Conservation (phyloP, 2,113 vertebrate species). For the Cynoglossus semilaevis region DNA sequence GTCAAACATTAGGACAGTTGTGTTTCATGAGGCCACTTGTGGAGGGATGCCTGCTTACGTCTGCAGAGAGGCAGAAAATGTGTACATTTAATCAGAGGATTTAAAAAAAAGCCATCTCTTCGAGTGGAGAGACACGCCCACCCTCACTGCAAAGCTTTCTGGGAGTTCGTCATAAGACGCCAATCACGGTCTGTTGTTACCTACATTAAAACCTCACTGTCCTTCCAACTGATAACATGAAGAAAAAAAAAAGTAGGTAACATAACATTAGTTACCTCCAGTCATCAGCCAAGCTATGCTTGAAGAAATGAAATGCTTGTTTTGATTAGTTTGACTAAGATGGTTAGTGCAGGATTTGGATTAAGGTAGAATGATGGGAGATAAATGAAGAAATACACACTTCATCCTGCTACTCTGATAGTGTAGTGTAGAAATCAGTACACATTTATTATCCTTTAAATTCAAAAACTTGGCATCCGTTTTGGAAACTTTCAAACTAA, state of each 20-base stretch:
- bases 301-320: conserved; percentile 8
- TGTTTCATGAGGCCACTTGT: neutral
- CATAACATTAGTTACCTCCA: no score
- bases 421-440: no score
- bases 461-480: no score
- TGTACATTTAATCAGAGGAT: neutral
- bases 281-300: no score
- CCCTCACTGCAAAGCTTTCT: neutral
- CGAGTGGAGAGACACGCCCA: neutral
- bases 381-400: neutral
- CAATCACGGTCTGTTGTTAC: neutral
- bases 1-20: neutral
- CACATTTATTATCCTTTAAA: no score
- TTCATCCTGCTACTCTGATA: neutral
- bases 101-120: neutral
- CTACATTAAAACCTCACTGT: neutral
- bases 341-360: conserved; percentile 13
- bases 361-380: conserved; percentile 8
- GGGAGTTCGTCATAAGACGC: neutral
- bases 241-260: no score
- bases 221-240: neutral
- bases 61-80: neutral
- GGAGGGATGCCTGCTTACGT: neutral
- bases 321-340: conserved; percentile 25
- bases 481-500: no score